Percentiles rank a stretch among this genome's conserved stretches.
Conservation (phyloP, 1,140 invertebrate genomes). For the Calliphora vicina region DNA sequence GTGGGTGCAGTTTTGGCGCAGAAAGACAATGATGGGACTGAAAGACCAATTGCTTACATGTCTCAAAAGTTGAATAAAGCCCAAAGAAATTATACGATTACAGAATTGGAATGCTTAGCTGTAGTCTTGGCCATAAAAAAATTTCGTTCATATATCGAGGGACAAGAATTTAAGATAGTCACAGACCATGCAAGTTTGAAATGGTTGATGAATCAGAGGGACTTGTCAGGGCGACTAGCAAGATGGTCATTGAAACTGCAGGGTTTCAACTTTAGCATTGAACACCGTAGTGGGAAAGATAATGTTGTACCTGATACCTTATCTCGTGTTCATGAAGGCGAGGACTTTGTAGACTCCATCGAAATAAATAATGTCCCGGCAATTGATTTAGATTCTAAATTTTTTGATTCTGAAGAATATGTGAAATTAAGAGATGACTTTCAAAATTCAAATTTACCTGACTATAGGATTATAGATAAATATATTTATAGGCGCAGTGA, state of each 20-base stretch:
- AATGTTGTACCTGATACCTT: constrained; percentile 58
- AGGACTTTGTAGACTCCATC: too few species aligned
- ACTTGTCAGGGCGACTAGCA: constrained; percentile 38
- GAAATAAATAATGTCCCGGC: too few species aligned
- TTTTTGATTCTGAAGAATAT: too few species aligned
- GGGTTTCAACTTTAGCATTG: constrained; percentile 43
- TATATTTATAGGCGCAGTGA: too few species aligned
- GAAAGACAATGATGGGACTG: too few species aligned
- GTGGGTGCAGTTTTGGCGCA: too few species aligned
- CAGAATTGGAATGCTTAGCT: constrained; percentile 60
- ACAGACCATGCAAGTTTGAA: constrained; percentile 41
- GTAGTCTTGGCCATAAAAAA: constrained; percentile 61
- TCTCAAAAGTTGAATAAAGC: constrained; percentile 44
- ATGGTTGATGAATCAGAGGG: constrained; percentile 43
- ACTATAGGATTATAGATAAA: too few species aligned
- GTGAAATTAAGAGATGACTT: too few species aligned
- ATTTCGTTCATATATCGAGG: constrained; percentile 48
- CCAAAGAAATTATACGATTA: constrained; percentile 44
- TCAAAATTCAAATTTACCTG: too few species aligned
- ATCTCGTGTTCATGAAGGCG: constrained; percentile 42
- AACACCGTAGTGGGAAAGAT: constrained; percentile 56
- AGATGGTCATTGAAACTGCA: not conserved
- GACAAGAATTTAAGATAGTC: constrained; percentile 38
- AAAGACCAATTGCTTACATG: constrained; percentile 48
- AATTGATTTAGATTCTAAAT: too few species aligned